phyloP scores from a whole-genome alignment of 2,113 vertebrate species.

The Strix uralensis region DNA sequence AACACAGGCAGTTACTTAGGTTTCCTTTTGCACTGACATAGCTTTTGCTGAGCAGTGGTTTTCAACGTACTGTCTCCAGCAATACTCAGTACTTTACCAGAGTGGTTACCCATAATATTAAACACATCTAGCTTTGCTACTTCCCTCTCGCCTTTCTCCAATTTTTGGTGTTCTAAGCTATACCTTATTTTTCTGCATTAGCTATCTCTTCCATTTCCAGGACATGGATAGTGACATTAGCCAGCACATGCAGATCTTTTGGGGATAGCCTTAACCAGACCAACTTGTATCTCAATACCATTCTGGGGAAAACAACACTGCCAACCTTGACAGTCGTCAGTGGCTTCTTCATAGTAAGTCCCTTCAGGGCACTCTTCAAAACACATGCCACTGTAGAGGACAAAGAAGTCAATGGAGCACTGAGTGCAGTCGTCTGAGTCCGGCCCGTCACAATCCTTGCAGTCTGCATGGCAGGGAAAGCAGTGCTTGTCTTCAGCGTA shows the following conservation, averaged over 20 bases:
- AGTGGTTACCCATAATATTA: not conserved
- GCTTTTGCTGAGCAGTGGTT: not conserved
- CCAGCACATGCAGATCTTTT: rapidly evolving
- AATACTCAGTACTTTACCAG: not conserved
- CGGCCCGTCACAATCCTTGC: constrained; percentile 81
- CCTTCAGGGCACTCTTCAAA: constrained; percentile 74
- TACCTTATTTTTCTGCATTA: not conserved
- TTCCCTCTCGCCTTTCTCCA: not conserved
- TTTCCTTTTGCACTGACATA: not conserved
- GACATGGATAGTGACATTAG: rapidly evolving
- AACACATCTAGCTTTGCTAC: not conserved
- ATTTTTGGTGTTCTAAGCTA: not conserved
- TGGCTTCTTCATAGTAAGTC: constrained; percentile 75
- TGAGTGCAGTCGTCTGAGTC: constrained; percentile 78
- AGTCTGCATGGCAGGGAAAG: constrained; percentile 78
- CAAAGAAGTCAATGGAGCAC: constrained; percentile 57
- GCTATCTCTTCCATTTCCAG: not conserved
- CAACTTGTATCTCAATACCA: not conserved
- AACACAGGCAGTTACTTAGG: not conserved
- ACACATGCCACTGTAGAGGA: constrained; percentile 79
- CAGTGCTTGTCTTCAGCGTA: constrained; percentile 75
- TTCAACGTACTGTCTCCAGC: not conserved
- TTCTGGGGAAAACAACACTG: not conserved
- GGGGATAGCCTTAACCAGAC: not conserved
- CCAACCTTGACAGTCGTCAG: constrained; percentile 81